phyloP scores from a whole-genome alignment of 2,113 vertebrate species.

The Hyaena hyaena region DNA sequence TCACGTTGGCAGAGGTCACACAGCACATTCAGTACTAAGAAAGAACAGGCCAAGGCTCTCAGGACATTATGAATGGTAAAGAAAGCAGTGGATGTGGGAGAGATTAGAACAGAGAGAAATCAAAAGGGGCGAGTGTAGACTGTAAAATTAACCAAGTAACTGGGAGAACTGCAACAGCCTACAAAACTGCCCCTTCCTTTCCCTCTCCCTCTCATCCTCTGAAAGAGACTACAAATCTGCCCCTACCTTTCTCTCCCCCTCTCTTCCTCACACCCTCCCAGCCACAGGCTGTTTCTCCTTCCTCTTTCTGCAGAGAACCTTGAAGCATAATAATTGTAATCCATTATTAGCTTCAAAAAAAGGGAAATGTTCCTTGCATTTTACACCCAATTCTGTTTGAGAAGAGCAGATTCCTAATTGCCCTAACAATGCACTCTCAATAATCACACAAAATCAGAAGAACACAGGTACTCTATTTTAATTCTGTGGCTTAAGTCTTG shows the following conservation, averaged over 20 bases:
- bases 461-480: constrained; percentile 16
- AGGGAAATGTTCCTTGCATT: constrained; percentile 50
- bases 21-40: background rate
- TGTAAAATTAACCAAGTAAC: background rate
- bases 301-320: background rate
- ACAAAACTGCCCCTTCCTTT: background rate
- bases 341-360: constrained; percentile 61
- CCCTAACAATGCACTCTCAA: constrained; percentile 57
- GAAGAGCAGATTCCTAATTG: constrained; percentile 67
- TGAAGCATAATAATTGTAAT: background rate
- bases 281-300: no score
- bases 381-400: constrained; percentile 67
- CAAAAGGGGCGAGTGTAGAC: background rate
- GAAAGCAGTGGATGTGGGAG: background rate
- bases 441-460: constrained; percentile 49
- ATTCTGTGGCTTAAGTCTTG: constrained; percentile 53
- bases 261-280: background rate
- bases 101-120: background rate
- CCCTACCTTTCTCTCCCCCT: background rate
- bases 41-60: background rate
- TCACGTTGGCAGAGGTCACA: background rate
- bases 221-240: background rate
- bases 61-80: background rate
- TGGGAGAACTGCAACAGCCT: background rate
- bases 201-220: background rate